phyloP scores from a whole-genome alignment of 2,888 invertebrate species.

The Argyra leucocephala region DNA sequence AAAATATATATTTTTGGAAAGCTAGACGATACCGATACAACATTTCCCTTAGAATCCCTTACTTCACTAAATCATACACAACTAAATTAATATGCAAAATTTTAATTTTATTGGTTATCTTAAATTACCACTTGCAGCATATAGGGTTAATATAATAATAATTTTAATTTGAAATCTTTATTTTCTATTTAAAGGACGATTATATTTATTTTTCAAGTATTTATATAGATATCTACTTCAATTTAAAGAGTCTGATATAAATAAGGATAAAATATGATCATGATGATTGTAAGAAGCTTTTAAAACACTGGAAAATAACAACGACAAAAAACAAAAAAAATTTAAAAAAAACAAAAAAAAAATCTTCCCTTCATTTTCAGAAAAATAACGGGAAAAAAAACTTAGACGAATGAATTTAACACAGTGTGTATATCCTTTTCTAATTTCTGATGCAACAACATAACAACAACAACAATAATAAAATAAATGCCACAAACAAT shows the following conservation, averaged over 20 bases:
- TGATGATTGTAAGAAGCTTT: background rate
- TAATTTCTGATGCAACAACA: no score
- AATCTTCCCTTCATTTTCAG: background rate
- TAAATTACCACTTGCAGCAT: no score
- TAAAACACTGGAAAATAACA: no score
- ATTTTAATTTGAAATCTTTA: background rate
- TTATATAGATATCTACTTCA: background rate
- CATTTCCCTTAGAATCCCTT: no score
- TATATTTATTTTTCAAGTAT: background rate
- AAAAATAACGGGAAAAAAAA: background rate
- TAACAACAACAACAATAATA: background rate
- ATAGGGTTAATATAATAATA: no score
- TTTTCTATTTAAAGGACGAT: background rate
- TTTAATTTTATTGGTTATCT: no score
- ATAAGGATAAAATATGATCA: background rate
- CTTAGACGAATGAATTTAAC: background rate
- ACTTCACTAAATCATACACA: no score
- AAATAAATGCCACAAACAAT: slow-evolving; percentile 22
- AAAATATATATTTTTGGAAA: no score
- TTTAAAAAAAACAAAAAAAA: background rate
- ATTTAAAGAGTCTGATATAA: background rate
- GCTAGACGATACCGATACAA: no score
- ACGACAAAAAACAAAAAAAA: background rate
- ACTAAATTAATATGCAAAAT: no score
- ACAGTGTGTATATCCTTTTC: no score